Percentiles rank a stretch among this genome's conserved stretches.
phyloP scores from a whole-genome alignment of 1,140 invertebrate genomes.

The Myzus persicae region DNA sequence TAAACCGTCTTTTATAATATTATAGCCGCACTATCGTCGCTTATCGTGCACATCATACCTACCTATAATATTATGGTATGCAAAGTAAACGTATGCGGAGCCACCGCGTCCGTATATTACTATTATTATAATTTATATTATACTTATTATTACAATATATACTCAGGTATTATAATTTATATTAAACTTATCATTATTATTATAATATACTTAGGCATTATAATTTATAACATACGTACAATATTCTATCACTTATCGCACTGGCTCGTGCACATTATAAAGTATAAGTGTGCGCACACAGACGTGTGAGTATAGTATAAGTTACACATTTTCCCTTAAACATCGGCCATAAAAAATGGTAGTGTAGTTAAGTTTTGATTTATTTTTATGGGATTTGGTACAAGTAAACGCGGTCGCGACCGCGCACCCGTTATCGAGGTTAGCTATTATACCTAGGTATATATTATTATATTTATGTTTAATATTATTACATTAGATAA shows the following conservation, averaged over 20 bases:
- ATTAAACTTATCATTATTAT: not conserved
- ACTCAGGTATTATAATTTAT: too few relatives aligned
- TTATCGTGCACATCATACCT: not conserved
- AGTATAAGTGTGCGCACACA: not conserved
- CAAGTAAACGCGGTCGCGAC: not conserved
- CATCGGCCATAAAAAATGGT: not conserved
- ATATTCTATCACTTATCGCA: not conserved
- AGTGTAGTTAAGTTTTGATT: slow-evolving; percentile 36
- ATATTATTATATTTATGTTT: too few relatives aligned
- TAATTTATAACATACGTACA: not conserved
- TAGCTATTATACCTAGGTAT: not conserved
- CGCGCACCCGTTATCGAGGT: not conserved
- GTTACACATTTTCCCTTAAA: slow-evolving; percentile 3
- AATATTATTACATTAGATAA: too few relatives aligned
- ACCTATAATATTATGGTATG: not conserved
- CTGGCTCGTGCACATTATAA: not conserved
- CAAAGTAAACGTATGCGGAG: not conserved
- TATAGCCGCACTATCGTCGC: too few relatives aligned
- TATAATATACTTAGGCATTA: too few relatives aligned
- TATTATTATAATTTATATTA: too few relatives aligned
- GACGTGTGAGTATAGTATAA: not conserved
- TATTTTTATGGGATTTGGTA: slow-evolving; percentile 37
- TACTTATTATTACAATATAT: too few relatives aligned
- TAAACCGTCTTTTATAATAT: too few relatives aligned
- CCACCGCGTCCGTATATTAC: not conserved